Base-by-base conservation (phyloP, 2,888 invertebrate genomes). In the Campoletis raptor region DNA sequence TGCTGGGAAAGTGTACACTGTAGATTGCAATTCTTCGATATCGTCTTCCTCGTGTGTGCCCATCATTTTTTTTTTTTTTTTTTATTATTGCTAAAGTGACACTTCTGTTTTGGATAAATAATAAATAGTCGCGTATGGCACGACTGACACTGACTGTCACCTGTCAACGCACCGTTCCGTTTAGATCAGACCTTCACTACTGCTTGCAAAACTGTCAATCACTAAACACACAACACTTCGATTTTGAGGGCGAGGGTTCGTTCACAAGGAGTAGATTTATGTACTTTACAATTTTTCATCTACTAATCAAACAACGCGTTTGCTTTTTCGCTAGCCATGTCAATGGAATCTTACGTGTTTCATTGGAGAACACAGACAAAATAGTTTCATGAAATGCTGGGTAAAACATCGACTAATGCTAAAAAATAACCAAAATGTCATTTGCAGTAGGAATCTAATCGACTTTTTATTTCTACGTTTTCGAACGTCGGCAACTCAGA, bases 1-100 rank as follows among this genome's bases (percentile, higher is more conserved):
- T 79, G 97, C 96, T 1, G 98, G 97, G 93, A 98, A 98, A 52
- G 94, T 94, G 79, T 96, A 95, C 85, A 95, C 93, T 61, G 95
- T 95, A 15, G 95, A 94, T 85, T 95, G 95, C 87, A 95, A 95
- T 87, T 96, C 95, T 37, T 95, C 94, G 45, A 93, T 88, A 76
- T 93, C 93, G 42, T 94, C 94, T 24, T 95, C 95, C 54, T 95
- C 94, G 67, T 90, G 91, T 30, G 86, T 90, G 61, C 90, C 92
- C 94, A 94, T 94, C 76, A 57, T 88, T 64, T 48, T 1, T 45
- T 45, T 7, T 0, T 30, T 30, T 88, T 64, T 48, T 1, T 45
- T 45, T 7, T 0, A 48, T 30, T 15, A 1, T 30, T 48, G 10
- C 8, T 9, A 70, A 45, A 70, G 30, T 10, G 21, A 48, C 18